These are phyloP conservation scores for Pogonomyrmex californicus DNA, from an alignment of 1,140 invertebrate genomes.

Conservation along the genomic window DNA sequence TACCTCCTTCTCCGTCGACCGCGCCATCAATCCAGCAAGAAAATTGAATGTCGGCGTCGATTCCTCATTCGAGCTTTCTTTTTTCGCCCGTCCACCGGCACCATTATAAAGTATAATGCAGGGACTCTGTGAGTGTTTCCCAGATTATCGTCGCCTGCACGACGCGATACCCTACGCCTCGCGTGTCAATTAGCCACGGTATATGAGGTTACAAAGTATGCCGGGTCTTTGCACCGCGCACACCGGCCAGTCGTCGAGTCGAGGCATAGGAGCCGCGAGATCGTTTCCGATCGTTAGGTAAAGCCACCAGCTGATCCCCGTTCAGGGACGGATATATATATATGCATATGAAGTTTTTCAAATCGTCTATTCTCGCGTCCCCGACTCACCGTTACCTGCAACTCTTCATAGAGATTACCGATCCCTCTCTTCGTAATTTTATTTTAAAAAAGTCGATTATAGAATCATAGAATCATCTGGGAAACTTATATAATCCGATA, in stretches of 20 bases:
- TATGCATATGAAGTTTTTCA: neutral
- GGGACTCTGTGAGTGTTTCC: conserved; percentile 77
- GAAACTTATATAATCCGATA: neutral
- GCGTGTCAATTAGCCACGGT: conserved; percentile 84
- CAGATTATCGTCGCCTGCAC: conserved; percentile 80
- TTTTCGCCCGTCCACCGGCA: conserved; percentile 20
- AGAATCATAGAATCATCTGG: neutral
- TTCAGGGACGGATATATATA: conserved; percentile 39
- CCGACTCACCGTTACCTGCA: neutral
- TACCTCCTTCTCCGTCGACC: conserved; percentile 3
- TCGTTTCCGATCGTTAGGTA: conserved; percentile 73
- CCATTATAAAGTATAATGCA: conserved; percentile 84
- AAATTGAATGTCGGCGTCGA: conserved; percentile 75
- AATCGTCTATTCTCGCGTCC: neutral
- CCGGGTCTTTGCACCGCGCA: conserved; percentile 74
- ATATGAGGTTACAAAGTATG: conserved; percentile 79
- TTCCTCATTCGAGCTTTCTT: conserved; percentile 66
- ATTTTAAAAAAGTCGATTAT: neutral
- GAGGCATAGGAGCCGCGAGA: conserved; percentile 64
- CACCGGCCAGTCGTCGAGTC: conserved; percentile 52
- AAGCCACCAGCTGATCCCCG: conserved; percentile 65
- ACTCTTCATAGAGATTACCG: neutral
- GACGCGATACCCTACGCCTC: conserved; percentile 77
- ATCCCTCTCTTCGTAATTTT: neutral
- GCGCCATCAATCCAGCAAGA: conserved; percentile 63